These are phyloP conservation scores for Limnodromus scolopaceus DNA, from an alignment of 2,797 vertebrate genomes.

Conservation along the genomic window DNA sequence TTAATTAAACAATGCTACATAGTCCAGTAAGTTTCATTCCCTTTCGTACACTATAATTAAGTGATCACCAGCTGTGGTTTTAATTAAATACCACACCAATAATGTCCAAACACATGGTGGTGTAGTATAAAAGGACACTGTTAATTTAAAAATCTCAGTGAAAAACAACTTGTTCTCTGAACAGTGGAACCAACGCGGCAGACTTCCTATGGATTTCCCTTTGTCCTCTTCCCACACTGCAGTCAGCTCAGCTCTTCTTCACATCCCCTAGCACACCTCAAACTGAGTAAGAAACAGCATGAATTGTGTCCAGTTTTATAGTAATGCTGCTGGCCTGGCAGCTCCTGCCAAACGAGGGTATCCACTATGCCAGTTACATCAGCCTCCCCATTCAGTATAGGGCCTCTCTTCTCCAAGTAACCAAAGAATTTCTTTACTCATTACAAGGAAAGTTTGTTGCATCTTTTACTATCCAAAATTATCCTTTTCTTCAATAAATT, in stretches of 20 bases:
- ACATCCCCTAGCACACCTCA: neutral
- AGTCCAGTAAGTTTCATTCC: neutral
- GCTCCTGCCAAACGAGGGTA: neutral
- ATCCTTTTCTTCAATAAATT: neutral
- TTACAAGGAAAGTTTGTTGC: neutral
- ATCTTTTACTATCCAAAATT: neutral
- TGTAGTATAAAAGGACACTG: neutral
- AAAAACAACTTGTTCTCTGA: neutral
- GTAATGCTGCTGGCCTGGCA: neutral
- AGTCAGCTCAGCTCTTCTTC: neutral
- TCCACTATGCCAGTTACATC: accelerated
- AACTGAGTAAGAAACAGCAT: neutral
- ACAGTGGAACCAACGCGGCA: neutral
- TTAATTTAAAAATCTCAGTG: neutral
- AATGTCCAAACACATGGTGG: neutral
- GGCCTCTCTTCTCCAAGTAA: neutral
- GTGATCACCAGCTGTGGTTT: neutral
- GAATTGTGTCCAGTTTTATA: neutral
- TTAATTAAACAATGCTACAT: neutral
- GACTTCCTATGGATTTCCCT: neutral
- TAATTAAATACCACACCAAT: neutral
- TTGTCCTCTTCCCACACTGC: neutral
- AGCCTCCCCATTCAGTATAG: accelerated
- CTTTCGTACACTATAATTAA: neutral
- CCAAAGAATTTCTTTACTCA: neutral